These are phyloP conservation scores for Lampris incognitus DNA, from an alignment of 2,113 vertebrate species.

Conservation along the genomic window DNA sequence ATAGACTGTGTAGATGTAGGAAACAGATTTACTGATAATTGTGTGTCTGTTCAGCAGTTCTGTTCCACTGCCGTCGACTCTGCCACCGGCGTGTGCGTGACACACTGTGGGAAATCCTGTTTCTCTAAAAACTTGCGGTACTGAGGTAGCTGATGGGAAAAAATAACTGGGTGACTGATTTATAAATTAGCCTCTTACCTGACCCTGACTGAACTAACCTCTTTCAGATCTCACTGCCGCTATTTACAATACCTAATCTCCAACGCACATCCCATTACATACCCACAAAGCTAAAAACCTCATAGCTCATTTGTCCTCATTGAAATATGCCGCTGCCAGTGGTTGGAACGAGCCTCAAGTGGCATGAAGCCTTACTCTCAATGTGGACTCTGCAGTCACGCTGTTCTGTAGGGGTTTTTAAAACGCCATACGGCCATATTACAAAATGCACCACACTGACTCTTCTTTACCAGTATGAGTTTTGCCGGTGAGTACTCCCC, in stretches of 20 bases:
- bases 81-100: constrained; percentile 4
- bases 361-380: not conserved
- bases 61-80: constrained; percentile 30
- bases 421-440: not conserved
- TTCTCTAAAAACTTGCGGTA: too few species aligned
- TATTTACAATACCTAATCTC: constrained; percentile 9
- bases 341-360: not conserved
- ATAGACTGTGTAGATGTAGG: not conserved
- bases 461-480: not conserved
- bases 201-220: not conserved
- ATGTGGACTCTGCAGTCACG: not conserved
- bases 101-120: too few species aligned
- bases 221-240: constrained; percentile 25
- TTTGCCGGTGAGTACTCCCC: not conserved
- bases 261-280: not conserved
- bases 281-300: not conserved
- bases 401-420: not conserved
- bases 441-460: not conserved
- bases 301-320: not conserved
- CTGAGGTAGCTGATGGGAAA: too few species aligned
- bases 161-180: too few species aligned
- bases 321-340: constrained; percentile 30
- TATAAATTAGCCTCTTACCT: not conserved
- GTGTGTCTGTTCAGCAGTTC: constrained; percentile 17
- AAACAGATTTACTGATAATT: constrained; percentile 36